These are phyloP conservation scores for Andrena trimmerana DNA, from an alignment of 2,888 invertebrate genomes.

Conservation along the genomic window DNA sequence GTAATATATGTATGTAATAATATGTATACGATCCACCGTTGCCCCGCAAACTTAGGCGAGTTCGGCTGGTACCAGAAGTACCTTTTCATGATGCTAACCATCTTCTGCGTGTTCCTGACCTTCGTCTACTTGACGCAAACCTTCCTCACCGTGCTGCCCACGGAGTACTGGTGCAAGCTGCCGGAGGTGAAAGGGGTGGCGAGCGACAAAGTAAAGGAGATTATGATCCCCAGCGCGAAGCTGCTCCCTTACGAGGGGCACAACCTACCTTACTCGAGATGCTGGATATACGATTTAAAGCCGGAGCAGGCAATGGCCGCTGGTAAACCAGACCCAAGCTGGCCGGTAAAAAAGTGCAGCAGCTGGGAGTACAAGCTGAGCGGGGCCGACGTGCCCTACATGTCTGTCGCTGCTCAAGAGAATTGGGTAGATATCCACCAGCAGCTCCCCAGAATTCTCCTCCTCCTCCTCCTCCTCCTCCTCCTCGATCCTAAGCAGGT, in stretches of 20 bases:
- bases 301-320: slow-evolving; percentile 55
- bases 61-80: slow-evolving; percentile 81
- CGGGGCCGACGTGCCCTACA: slow-evolving; percentile 27
- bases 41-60: slow-evolving; percentile 73
- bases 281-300: slow-evolving; percentile 73
- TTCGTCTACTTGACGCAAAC: slow-evolving; percentile 82
- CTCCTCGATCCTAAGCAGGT: neutral
- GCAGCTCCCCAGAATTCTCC: neutral
- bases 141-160: slow-evolving; percentile 80
- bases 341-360: slow-evolving; percentile 53
- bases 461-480: too few species aligned
- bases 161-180: slow-evolving; percentile 79
- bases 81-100: slow-evolving; percentile 79
- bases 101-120: slow-evolving; percentile 80
- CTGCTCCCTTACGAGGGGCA: slow-evolving; percentile 65
- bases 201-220: slow-evolving; percentile 64
- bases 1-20: too few species aligned
- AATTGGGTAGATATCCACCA: slow-evolving; percentile 35
- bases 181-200: slow-evolving; percentile 55
- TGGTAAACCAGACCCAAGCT: slow-evolving; percentile 16
- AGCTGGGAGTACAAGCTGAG: slow-evolving; percentile 46
- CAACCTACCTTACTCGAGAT: slow-evolving; percentile 69
- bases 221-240: slow-evolving; percentile 67
- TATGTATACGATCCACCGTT: neutral
- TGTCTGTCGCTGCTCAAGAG: slow-evolving; percentile 47